Base-by-base conservation (phyloP, 2,888 invertebrate species). In the Ptilodon capucinus region DNA sequence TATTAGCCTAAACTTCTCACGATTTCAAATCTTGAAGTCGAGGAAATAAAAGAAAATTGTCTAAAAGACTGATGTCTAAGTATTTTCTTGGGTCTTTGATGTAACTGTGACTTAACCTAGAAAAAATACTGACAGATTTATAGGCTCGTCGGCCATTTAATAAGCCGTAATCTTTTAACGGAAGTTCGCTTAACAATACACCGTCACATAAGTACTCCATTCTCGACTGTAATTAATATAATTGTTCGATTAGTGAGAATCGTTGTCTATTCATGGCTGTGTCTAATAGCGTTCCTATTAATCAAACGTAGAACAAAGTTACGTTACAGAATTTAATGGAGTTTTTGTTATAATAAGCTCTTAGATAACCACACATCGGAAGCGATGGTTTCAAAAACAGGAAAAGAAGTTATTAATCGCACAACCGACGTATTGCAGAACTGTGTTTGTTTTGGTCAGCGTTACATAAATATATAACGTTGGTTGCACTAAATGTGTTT, bases 211-310 rank as follows among this genome's bases (percentile, higher is more conserved):
- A 51, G 44, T 60, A 65, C 52, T 58, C 58, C 52, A 59, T 44
- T 57, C 48, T 54, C 57, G 59, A 56, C 60, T 49, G 47, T 65
- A 65, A 70, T 71, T 71, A 67, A 54, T 61, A 60, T 68, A 71
- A 76, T 76, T 65, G 69, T 64, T 63, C 68, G 67, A 73, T 76
- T 72, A 74, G 57, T 66, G 60, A 61, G 67, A 72, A 71, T 68
- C 61, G 68, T 67, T 69, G 54, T 66, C 62, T 68, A 76, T 74
- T 71, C 65, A 71, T 64, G 61, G 60, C 59, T 60, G 43, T 48
- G 38, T 48, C 45, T 64, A 62, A 61, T 63, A 52, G 57, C 64
- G 57, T 63, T n/a, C n/a, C n/a, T n/a, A n/a, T n/a, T 64, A 63
- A 71, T 73, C 56, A 63, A 60, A 68, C 57, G 55, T 51, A 51